Base-by-base conservation (phyloP, 2,113 vertebrate genomes). In the Sphyrna mokarran region DNA sequence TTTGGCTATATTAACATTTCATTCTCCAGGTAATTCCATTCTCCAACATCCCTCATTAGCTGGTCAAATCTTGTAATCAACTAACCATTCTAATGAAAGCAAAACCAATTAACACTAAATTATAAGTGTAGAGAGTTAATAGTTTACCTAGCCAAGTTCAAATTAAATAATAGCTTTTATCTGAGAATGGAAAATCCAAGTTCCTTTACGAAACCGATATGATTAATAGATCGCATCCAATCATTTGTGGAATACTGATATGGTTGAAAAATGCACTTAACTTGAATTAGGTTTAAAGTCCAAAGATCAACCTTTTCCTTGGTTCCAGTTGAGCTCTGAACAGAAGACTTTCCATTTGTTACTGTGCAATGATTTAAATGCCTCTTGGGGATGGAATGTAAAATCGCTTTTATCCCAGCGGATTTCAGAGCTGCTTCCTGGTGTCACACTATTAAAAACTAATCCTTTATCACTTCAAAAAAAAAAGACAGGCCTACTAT, bases 331-430 rank as follows among this genome's bases (percentile, higher is more conserved):
- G 33, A 93, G 63, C 13, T 91, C 89, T 16, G 14, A 63, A 91
- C 89, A 87, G 43, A 87, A 29, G 26, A 87, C 1, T 87, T 89
- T 89, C 26, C 86, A 93, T 66, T 66, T 68, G 87, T 90, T 90
- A 90, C 11, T 33, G 16, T 66, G 18, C 14, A 37, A 37, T 93
- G 61, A 93, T 66, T 61, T 22, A 66, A 20, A 93, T n/a, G 37
- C 33, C 89, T 93, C 89, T n/a, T 63, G 89, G 89, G 40, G 23
- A 13, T 4, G 83, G n/a, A 22, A 93, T 18, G 13, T 37, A n/a
- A 66, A 37, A 58, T 66, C 40, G 37, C 37, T 83, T 83, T 40
- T 40, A 83, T 83, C 37, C n/a, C 37, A 58, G 3, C 8, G 13
- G 33, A 91, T 91, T 63, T 29, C 33, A 63, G 33, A 91, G 7